Percentiles rank a stretch among this genome's conserved stretches.
These are phyloP conservation scores for Florisuga fusca DNA, from an alignment of 2,797 vertebrate genomes.

Conservation along the genomic window DNA sequence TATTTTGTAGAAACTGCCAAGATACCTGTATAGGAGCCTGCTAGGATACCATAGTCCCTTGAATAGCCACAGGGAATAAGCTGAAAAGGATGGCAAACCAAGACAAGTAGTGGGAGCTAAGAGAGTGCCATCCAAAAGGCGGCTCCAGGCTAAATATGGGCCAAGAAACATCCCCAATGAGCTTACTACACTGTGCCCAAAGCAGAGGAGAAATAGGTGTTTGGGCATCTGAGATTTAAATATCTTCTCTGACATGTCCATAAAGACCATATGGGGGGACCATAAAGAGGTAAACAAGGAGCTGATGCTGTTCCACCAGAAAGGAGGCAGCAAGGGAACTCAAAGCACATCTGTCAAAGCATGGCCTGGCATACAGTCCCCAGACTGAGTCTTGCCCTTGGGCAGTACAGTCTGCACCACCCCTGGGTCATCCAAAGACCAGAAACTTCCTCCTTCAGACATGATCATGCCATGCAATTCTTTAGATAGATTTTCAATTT, in stretches of 20 bases:
- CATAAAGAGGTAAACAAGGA: not conserved
- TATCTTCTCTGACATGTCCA: not conserved
- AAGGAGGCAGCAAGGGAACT: not conserved
- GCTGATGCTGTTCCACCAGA: not conserved
- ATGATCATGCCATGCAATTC: rapidly evolving
- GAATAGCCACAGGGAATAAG: not conserved
- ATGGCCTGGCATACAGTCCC: not conserved
- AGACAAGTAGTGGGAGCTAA: not conserved
- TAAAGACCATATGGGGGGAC: not conserved
- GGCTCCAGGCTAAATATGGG: not conserved
- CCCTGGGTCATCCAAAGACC: not conserved
- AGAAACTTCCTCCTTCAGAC: not conserved
- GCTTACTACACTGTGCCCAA: not conserved
- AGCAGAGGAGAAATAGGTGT: not conserved
- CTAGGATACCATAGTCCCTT: not conserved
- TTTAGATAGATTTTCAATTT: not conserved
- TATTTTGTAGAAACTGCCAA: not conserved
- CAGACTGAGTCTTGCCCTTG: not conserved
- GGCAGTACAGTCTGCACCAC: not conserved
- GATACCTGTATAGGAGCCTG: not conserved
- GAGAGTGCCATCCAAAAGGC: not conserved
- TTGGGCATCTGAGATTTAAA: not conserved
- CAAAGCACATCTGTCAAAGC: not conserved
- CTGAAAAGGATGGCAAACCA: not conserved
- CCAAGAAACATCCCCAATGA: not conserved